These are phyloP conservation scores for Gambelia wislizenii DNA, from an alignment of 2,797 vertebrate genomes.

Conservation along the genomic window DNA sequence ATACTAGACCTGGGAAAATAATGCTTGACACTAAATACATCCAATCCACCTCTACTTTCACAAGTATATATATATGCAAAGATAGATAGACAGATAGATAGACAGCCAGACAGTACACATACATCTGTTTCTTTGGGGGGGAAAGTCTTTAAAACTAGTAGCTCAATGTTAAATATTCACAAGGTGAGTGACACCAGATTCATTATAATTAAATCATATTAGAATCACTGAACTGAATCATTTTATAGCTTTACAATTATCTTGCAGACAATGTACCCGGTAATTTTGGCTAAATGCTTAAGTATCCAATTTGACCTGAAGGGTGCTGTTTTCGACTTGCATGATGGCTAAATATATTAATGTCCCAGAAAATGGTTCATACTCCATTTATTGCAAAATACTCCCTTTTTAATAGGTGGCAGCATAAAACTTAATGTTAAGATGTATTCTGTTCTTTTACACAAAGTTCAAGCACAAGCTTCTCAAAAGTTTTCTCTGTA, in stretches of 20 bases:
- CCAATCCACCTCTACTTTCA: conserved; percentile 16
- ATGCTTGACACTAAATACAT: neutral
- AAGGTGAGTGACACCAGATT: conserved; percentile 62
- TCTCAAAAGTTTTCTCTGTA: conserved; percentile 4
- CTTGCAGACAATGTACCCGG: conserved; percentile 60
- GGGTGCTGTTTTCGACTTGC: conserved; percentile 33
- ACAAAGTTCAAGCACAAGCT: neutral
- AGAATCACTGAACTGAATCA: conserved; percentile 67
- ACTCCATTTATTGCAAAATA: conserved; percentile 49
- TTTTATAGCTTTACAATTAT: conserved; percentile 70
- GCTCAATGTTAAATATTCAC: conserved; percentile 65
- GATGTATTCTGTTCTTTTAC: conserved; percentile 16
- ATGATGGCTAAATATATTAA: conserved; percentile 64
- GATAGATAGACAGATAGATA: too few relatives aligned
- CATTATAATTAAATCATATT: conserved; percentile 68
- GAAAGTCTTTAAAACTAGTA: conserved; percentile 58
- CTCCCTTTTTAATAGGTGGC: conserved; percentile 42
- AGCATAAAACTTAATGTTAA: conserved; percentile 30
- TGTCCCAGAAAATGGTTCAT: conserved; percentile 45
- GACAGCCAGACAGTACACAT: neutral
- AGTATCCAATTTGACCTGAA: conserved; percentile 66
- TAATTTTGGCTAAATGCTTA: conserved; percentile 69
- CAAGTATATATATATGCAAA: conserved; percentile 1
- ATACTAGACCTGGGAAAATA: neutral
- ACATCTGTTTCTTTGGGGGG: conserved; percentile 45